Evolutionary conservation across 2,888 invertebrate species (phyloP).

Genomic region (Scaeva pyrastri): DNA sequence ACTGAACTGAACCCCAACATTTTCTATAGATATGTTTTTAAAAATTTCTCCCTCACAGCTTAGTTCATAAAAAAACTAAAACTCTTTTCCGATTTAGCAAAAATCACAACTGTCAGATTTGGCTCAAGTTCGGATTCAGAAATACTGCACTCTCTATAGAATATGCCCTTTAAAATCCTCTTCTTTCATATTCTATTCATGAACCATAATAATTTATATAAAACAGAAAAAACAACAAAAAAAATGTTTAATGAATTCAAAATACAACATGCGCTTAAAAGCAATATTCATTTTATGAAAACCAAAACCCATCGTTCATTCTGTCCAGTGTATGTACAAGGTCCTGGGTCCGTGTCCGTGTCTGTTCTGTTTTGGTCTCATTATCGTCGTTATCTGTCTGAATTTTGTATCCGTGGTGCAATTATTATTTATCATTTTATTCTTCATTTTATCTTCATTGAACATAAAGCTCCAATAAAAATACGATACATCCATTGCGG

Average conservation of each 20-base stretch:
- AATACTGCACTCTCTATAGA: too few relatives aligned
- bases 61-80: too few relatives aligned
- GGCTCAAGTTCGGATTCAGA: too few relatives aligned
- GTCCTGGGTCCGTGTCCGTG: too few relatives aligned
- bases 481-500: neutral
- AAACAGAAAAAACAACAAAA: neutral
- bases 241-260: neutral
- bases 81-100: too few relatives aligned
- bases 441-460: constrained; percentile 64
- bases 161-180: neutral
- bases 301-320: neutral
- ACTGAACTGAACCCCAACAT: too few relatives aligned
- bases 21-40: too few relatives aligned
- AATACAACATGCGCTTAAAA: neutral
- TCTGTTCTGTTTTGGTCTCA: constrained; percentile 19
- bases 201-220: neutral
- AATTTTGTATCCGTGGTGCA: constrained; percentile 52
- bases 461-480: constrained; percentile 40
- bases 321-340: too few relatives aligned
- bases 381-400: constrained; percentile 58
- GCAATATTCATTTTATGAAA: neutral
- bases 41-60: too few relatives aligned
- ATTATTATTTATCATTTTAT: constrained; percentile 73
- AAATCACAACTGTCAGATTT: too few relatives aligned
- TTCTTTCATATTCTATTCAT: neutral